Base-by-base conservation (phyloP, 2,888 invertebrate genomes). In the Portevinia maculata region DNA sequence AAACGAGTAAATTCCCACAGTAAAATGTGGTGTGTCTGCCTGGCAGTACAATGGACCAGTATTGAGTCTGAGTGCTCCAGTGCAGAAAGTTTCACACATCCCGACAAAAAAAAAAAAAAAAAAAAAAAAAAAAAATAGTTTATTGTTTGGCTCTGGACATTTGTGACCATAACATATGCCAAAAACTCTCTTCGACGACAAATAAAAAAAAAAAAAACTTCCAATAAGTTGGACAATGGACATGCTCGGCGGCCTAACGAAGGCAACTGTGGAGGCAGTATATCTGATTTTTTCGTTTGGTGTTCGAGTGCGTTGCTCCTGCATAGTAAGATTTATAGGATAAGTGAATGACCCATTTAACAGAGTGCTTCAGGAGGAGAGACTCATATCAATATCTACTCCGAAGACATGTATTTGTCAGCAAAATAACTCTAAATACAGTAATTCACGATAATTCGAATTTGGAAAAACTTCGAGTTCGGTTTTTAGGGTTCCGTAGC, bases 161-260 rank as follows among this genome's bases (percentile, higher is more conserved):
- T 60, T 73, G 57, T 81, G 76, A 65, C 65, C 74, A 65, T 69
- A 83, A 83, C 55, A 70, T 69, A 84, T 57, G 81, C 83, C 73
- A 74, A 55, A 84, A 78, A 73, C 67, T 81, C 55, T 73, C 62
- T 55, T 24, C 52, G 59, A 28, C 48, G 60, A 71, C 65, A 76
- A 24, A 5, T 3, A 24, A 24, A 24, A 24, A 24, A 24, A 24
- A 78, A 59, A 69, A 71, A 78, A 60, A 73, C 59, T 70, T 71
- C 52, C 50, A 64, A 59, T 53, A 15, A 59, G 67, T 53, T 69
- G 64, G 32, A 67, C 62, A 50, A 48, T 69, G 64, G 32, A 67
- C 62, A 50, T 39, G 59, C 57, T 50, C n/a, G 28, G 34, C 50
- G 8, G 17, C 30, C 41, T 55, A 32, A 8, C 21, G 21, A 28